Base-by-base conservation (phyloP, 2,797 vertebrate species). In the Oryzias sinensis region DNA sequence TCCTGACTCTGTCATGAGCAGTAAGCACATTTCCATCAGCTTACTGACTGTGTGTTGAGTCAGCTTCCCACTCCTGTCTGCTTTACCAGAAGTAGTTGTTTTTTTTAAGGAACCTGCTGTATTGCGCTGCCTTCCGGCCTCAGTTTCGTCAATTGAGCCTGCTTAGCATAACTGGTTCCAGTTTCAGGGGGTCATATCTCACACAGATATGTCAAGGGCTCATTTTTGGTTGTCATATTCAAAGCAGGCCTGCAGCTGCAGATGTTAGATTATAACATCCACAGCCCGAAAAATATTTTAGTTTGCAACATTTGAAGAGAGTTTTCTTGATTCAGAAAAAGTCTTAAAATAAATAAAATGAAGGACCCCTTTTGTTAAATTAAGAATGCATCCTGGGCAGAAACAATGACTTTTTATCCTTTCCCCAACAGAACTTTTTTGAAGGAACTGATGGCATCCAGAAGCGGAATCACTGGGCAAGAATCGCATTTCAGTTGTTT, bases 31-130 rank as follows among this genome's bases (percentile, higher is more conserved):
- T 77, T 77, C 63, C 66, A 67, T 66, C 29, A 43, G 17, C 60
- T 80, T 72, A 84, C 79, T 62, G 71, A 70, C 58, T 52, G 43
- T 16, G 20, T 9, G 42, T 70, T 81, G 75, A 88, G 77, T 88
- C 88, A 90, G 80, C 72, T 68, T 72, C 69, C 11, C 74, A 83
- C 57, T 69, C 53, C 71, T 72, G 76, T 70, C 72, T 54, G 69
- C 64, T 82, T 82, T 71, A 84, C 85, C 73, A 86, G 77, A 85
- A 87, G 74, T 76, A 46, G 22, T 27, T 22, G 20, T 22, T 22
- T 41, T 70, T 80, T 77, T 86, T 75, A 71, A 47, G 80, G 74
- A 87, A 89, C 80, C 71, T 74, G 76, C 70, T 71, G 48, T 49
- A 64, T 74, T 70, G 76, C 64, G 59, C 66, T 62, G 59, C 59